Evolutionary conservation across 2,888 invertebrate species (phyloP), one percentile per base, ranked within the genome.

Genomic region (Andrena praecox): DNA sequence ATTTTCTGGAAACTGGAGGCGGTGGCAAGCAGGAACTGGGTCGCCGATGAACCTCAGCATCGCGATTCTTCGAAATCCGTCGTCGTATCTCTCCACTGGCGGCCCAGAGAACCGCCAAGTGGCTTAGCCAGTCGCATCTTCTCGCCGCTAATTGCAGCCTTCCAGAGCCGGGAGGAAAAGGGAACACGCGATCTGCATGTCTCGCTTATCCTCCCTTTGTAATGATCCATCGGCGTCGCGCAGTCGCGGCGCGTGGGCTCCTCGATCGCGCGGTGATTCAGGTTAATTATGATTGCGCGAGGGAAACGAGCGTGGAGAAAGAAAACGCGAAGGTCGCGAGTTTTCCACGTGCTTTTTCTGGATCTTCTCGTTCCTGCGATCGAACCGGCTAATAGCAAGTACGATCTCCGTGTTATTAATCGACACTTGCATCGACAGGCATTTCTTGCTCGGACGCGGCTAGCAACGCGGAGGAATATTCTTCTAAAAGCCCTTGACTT

Each of bases 181-280:
- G n/a, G 77, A 79, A 79, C 42, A 66, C 63, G 27, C 70, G 79
- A 80, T 78, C 80, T 59, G 75, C 74, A 56, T 72, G 74, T 77
- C 68, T 74, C 74, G 74, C 71, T 77, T 67, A 60, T 73, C 79
- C 56, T 77, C 74, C 68, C 68, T 59, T 68, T 71, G 70, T 60
- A 60, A 68, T 31, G 52, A 64, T 20, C 70, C 56, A 66, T 10
- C 66, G 80, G 80, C 83, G 84, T 52, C 82, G 63, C 33, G 3
- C 10, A 48, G 85, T 79, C 79, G 78, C 31, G 59, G 77, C 52
- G 87, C 87, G 87, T 87, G 85, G 87, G 87, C 60, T 52, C 59
- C 52, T 33, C 8, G 72, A 80, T 75, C 80, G 48, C 62, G 62
- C 54, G 70, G 67, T 79, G 82, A 87, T 87, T 87, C 86, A 72